Percentiles rank a stretch among this genome's conserved stretches.
phyloP scores from a whole-genome alignment of 2,888 invertebrate genomes.

The Agrotis segetum region DNA sequence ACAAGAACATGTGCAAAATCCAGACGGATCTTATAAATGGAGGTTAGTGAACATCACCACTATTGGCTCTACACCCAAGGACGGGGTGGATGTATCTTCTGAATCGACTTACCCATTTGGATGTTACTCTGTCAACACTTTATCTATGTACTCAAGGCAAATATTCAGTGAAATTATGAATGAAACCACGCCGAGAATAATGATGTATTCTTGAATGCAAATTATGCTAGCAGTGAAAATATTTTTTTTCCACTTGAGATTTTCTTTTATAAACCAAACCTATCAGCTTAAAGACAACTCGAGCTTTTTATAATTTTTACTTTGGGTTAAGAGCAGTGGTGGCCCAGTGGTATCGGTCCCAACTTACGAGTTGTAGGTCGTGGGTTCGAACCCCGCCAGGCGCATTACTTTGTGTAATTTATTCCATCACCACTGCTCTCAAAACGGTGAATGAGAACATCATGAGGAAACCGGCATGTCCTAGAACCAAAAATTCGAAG shows the following conservation, averaged over 20 bases:
- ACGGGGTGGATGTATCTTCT: not conserved
- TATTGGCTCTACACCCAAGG: not conserved
- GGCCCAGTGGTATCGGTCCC: too few species aligned
- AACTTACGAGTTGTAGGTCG: too few species aligned
- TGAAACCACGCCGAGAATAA: not conserved
- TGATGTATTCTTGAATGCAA: not conserved
- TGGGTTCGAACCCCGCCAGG: too few species aligned
- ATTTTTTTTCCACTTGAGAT: too few species aligned
- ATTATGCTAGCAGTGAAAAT: not conserved
- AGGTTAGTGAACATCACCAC: slow-evolving; percentile 74
- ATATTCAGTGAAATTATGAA: too few species aligned
- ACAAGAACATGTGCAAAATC: slow-evolving; percentile 93
- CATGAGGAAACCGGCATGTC: too few species aligned
- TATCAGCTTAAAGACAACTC: not conserved
- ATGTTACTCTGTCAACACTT: not conserved
- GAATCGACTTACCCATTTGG: not conserved
- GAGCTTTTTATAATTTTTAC: not conserved
- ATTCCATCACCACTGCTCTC: too few species aligned
- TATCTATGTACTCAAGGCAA: not conserved
- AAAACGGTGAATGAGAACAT: too few species aligned
- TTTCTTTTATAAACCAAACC: not conserved
- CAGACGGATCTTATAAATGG: slow-evolving; percentile 92
- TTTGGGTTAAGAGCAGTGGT: too few species aligned
- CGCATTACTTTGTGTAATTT: too few species aligned
- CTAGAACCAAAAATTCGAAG: too few species aligned